A percentile compares a stretch with the other conserved stretches of the same genome.
Evolutionary conservation across 2,888 invertebrate genomes (phyloP).

Genomic region (Oscheius sp.): DNA sequence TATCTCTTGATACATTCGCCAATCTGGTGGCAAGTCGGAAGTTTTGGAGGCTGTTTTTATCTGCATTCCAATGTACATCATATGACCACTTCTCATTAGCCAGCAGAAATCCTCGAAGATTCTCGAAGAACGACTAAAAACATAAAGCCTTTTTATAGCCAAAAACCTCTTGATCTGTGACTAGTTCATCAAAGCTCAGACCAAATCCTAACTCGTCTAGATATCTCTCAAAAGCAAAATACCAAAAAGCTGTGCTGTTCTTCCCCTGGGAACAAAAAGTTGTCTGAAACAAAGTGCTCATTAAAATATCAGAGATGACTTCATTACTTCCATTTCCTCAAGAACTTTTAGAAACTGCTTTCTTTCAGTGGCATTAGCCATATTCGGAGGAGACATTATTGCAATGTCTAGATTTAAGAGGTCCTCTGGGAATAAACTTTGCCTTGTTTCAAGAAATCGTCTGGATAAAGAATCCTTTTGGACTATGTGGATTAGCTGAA

Average conservation of each 20-base stretch:
- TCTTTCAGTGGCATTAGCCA: constrained; percentile 40
- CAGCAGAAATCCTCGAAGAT: constrained; percentile 54
- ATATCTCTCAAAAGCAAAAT: constrained; percentile 55
- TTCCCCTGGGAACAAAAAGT: constrained; percentile 45
- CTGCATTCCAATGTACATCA: constrained; percentile 46
- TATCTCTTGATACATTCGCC: constrained; percentile 47
- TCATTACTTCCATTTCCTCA: constrained; percentile 45
- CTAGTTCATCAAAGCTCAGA: constrained; percentile 36
- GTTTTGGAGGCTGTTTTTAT: constrained; percentile 30
- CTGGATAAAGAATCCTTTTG: constrained; percentile 53
- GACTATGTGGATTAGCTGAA: constrained; percentile 61
- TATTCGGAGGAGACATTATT: constrained; percentile 57
- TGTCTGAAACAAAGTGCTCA: constrained; percentile 21
- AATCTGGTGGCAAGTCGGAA: constrained; percentile 58
- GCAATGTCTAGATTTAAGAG: constrained; percentile 55
- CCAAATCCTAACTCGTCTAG: constrained; percentile 56
- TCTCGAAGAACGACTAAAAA: constrained; percentile 49
- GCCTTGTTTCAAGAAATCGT: constrained; percentile 53
- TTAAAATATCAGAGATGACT: neutral
- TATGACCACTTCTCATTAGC: constrained; percentile 55
- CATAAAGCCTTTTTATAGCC: neutral
- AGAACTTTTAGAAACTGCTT: constrained; percentile 44
- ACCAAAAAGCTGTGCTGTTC: constrained; percentile 60
- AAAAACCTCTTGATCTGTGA: constrained; percentile 53
- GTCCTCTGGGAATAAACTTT: constrained; percentile 47